Evolutionary conservation across 2,113 vertebrate species (phyloP), one percentile per base, ranked within the genome.

Genomic region (Cyprichromis sp.): DNA sequence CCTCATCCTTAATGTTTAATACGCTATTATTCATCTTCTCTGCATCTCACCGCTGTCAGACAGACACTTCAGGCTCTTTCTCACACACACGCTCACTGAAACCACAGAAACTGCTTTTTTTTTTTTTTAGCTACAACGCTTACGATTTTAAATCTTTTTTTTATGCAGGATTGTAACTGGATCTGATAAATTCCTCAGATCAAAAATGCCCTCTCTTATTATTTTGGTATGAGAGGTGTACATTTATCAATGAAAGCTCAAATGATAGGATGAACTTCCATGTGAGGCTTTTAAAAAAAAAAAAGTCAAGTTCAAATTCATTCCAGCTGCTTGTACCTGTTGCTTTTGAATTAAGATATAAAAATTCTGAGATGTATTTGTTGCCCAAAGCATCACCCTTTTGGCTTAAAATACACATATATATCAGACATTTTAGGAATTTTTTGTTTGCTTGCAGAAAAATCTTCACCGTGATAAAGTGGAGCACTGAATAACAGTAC

Each of bases 1-100:
- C 84, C 81, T 92, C 93, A 91, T 94, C 88, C 92, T 95, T 94
- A 96, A 96, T 96, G 95, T 95, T 95, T 95, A 94, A 96, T 95
- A 91, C 55, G 85, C 66, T 87, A 95, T 94, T 87, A 91, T 94
- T 96, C 94, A 94, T 96, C 90, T 83, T 88, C 83, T 66, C 86
- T 55, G 42, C 57, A 47, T 87, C 68, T 87, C 80, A 85, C 31
- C 10, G 7, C 78, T 87, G 86, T 87, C 71, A 82, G 79, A 87
- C 84, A 80, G 83, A 86, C 17, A 26, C 85, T 86, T 61, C 13
- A 26, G 87, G 38, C 79, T 68, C 73, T 87, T 73, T 68, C 38
- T 54, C 63, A 45, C 16, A 40, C 76, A 85, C 81, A 45, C 21
- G 12, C n/a, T 84, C 55, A 45, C 21, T 86, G 34, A 81, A 52